Base-by-base conservation (phyloP, 2,113 vertebrate genomes). In the Perccottus glenii region DNA sequence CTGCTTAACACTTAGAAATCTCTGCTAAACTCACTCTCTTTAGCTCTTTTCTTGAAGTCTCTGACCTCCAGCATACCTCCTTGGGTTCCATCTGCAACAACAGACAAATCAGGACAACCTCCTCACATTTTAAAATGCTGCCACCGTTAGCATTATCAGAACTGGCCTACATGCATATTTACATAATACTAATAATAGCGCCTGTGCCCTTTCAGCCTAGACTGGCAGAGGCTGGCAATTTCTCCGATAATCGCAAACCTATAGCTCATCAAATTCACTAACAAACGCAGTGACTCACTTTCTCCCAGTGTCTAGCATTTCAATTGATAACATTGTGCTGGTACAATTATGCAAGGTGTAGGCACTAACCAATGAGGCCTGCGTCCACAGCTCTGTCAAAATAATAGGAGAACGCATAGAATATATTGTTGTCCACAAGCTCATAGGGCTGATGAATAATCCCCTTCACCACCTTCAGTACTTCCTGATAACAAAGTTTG, bases 381-480 rank as follows among this genome's bases (percentile, higher is more conserved):
- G 94, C 94, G 33, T 99, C 97, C 73, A 87, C 95, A 10, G 97
- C 98, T 67, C 95, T 91, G 74, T 99, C 98, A 48, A 95, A 99
- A 73, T 98, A 99, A 84, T 98, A 99, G 47, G 98, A 98, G 87
- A 99, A 99, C 4, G 98, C 98, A 32, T 97, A 98, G 89, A 99
- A 97, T 61, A 91, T 88, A 16, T 85, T 89, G 86, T 60, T 71
- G 74, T 82, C 85, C 74, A 90, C 80, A 6, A 98, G 85, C 75
- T 96, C 94, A 9, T 92, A 81, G 0, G 94, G 95, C 78, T 96
- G 95, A 78, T 97, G 96, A 67, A 99, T 91, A 78, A 95, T 91
- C 33, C 94, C 95, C 84, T 89, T 92, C 64, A 99, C 93, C 73
- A 95, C 93, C 78, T 89, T 94, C 45, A 93, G 87, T 61, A 98